Percentiles rank a stretch among this genome's conserved stretches.
Evolutionary conservation across 1,140 invertebrate genomes (phyloP).

Genomic region (Cherax destructor): DNA sequence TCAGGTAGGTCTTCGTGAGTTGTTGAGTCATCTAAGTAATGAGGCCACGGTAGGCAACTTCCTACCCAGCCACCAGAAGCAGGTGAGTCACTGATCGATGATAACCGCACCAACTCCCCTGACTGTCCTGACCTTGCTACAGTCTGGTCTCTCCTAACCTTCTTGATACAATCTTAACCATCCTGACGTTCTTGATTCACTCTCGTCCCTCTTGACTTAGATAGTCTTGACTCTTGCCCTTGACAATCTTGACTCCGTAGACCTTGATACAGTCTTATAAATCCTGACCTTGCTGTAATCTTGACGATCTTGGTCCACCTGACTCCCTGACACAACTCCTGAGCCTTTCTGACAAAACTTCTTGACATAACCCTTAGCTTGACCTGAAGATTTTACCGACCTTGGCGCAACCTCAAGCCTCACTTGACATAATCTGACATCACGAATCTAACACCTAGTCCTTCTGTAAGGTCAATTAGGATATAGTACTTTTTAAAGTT

Average conservation of each 20-base stretch:
- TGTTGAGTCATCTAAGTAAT: background rate
- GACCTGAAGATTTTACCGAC: no score
- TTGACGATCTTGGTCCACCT: background rate
- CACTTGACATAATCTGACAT: no score
- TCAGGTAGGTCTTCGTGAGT: background rate
- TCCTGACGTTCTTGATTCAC: background rate
- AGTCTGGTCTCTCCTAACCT: background rate
- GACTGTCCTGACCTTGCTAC: background rate
- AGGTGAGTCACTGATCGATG: conserved; percentile 16
- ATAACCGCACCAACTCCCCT: background rate
- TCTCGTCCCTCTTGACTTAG: no score
- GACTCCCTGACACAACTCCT: no score
- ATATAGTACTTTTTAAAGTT: no score
- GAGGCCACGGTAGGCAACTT: background rate
- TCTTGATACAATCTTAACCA: background rate
- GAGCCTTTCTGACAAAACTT: no score
- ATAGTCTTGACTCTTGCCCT: background rate
- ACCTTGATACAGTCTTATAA: background rate
- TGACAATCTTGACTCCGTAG: background rate
- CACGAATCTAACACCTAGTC: no score
- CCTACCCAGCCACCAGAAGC: background rate
- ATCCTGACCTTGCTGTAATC: background rate
- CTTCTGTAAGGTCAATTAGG: no score
- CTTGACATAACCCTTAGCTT: no score
- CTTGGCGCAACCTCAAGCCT: no score